These are phyloP conservation scores for Torymus texanus DNA, from an alignment of 2,888 invertebrate genomes.

Conservation along the genomic window DNA sequence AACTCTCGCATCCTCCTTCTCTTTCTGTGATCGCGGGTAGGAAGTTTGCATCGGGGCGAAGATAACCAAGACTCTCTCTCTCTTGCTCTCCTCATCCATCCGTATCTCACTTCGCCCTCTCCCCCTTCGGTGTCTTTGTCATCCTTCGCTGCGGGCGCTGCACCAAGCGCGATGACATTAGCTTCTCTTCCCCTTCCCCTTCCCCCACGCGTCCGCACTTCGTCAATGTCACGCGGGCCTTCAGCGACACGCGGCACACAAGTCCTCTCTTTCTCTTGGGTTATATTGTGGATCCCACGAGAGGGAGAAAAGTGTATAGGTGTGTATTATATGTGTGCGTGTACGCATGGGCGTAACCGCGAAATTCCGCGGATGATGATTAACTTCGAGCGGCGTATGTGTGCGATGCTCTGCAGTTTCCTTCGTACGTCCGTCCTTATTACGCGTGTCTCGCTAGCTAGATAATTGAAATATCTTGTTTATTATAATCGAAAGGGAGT, in stretches of 20 bases:
- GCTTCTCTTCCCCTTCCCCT: conserved; percentile 54
- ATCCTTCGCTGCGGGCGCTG: conserved; percentile 57
- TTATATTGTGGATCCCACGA: not conserved
- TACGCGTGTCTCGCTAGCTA: not conserved
- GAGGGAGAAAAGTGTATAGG: not conserved
- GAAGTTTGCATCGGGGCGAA: conserved; percentile 53
- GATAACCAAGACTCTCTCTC: conserved; percentile 60
- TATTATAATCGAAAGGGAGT: not conserved
- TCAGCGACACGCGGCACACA: conserved; percentile 39
- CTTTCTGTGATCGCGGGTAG: not conserved
- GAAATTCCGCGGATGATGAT: conserved; percentile 18
- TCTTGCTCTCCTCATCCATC: conserved; percentile 4
- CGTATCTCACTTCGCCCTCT: conserved; percentile 50
- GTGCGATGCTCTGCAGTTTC: not conserved
- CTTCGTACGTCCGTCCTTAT: conserved; percentile 19
- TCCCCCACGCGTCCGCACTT: conserved; percentile 65
- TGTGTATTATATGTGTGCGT: too few species aligned
- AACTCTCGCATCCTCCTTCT: conserved; percentile 3
- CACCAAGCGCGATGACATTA: conserved; percentile 66
- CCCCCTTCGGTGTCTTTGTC: conserved; percentile 44
- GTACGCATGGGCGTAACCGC: too few species aligned
- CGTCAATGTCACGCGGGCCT: conserved; percentile 66
- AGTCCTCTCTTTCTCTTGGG: too few species aligned
- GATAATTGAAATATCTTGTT: conserved; percentile 27
- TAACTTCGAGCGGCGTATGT: conserved; percentile 18